Base-by-base conservation (phyloP, 2,113 vertebrate species). In the Miniopterus natalensis region DNA sequence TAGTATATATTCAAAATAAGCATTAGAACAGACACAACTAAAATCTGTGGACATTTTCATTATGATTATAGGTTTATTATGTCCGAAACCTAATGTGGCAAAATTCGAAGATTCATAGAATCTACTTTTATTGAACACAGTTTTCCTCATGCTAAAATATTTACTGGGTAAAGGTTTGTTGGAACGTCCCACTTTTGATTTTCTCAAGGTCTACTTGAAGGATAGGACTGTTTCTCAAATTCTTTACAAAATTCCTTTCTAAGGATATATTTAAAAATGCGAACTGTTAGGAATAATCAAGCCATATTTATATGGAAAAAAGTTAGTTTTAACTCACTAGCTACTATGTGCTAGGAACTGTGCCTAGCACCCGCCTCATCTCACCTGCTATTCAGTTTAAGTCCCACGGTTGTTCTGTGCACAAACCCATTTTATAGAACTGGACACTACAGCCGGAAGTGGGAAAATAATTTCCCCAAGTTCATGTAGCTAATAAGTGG, bases 101-200 rank as follows among this genome's bases (percentile, higher is more conserved):
- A 55, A 61, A 77, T 61, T 74, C 36, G 29, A 75, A 77, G 42
- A 85, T 91, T 84, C 71, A 31, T 18, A 95, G 23, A 70, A 77
- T 31, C 49, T 25, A 49, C 11, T 70, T 27, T 51, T 51, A n/a
- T n/a, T 27, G 6, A 31, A 29, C 4, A 40, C 0, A 0, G 0
- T 90, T 25, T 80, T 87, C 6, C 51, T 93, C 42, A 5, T 29
- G 15, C 40, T 80, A 15, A 66, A 61, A n/a, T 53, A 21, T 31
- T 63, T 17, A 20, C 29, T 6, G 15, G 36, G 13, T 17, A 18
- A 70, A 80, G 10, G 0, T 53, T 55, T 91, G 20, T 27, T 14
- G 7, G 15, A 71, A 66, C 55, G 31, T 31, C 68, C 3, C 1
- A 5, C 1, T 51, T 96, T 6, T 6, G 25, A 4, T 29, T 87